Conservation (phyloP, 2,888 invertebrate species). For the Heliconius hortense region DNA sequence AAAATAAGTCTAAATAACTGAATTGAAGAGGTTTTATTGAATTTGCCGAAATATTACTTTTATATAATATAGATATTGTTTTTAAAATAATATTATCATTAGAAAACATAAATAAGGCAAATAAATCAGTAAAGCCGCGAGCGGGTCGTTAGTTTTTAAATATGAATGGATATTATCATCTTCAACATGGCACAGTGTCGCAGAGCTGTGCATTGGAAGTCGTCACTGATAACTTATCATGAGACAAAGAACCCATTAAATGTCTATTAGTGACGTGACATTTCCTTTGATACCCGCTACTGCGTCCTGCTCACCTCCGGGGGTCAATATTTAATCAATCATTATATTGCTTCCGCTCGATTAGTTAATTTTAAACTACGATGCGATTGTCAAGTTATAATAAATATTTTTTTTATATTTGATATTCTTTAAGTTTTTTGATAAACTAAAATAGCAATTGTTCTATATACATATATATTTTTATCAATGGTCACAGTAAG, state of each 20-base stretch:
- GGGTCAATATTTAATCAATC: slow-evolving; percentile 78
- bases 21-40: no score
- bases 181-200: slow-evolving; percentile 17
- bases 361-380: slow-evolving; percentile 32
- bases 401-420: neutral
- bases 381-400: neutral
- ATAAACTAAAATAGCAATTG: neutral
- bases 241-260: slow-evolving; percentile 80
- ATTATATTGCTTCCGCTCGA: slow-evolving; percentile 72
- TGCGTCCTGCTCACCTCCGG: slow-evolving; percentile 68
- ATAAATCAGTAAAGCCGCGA: no score
- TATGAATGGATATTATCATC: slow-evolving; percentile 15
- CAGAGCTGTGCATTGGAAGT: slow-evolving; percentile 9
- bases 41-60: no score
- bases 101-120: no score
- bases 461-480: neutral
- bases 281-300: slow-evolving; percentile 77
- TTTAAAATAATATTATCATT: no score
- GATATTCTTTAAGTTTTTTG: no score
- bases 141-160: neutral
- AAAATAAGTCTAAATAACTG: no score
- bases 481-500: slow-evolving; percentile 6
- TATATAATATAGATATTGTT: no score
- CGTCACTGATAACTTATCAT: slow-evolving; percentile 69
- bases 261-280: slow-evolving; percentile 73